A percentile compares a stretch with the other conserved stretches of the same genome.
phyloP scores from a whole-genome alignment of 2,888 invertebrate genomes.

The Eupithecia pulchellata region DNA sequence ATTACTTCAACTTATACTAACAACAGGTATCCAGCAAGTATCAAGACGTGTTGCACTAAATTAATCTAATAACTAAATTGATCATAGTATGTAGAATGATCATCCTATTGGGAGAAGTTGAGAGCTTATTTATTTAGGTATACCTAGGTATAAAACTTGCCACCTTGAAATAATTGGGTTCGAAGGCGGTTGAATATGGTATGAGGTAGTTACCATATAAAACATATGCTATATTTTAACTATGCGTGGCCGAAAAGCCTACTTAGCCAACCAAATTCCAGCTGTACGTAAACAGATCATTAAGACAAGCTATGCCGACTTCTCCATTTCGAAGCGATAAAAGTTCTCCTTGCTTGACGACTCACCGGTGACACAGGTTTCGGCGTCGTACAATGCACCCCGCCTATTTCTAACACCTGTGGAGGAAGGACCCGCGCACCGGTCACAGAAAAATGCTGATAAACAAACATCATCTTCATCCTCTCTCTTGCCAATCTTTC shows the following conservation, averaged over 20 bases:
- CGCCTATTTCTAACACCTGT: constrained; percentile 86
- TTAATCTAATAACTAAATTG: too few relatives aligned
- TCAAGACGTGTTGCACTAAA: too few relatives aligned
- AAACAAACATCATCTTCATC: constrained; percentile 79
- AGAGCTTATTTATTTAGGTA: not conserved
- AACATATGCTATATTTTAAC: too few relatives aligned
- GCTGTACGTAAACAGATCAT: not conserved
- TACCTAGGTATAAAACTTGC: too few relatives aligned
- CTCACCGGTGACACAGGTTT: constrained; percentile 54
- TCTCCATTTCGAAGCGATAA: too few relatives aligned
- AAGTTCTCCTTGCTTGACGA: constrained; percentile 12
- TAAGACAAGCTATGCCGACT: not conserved
- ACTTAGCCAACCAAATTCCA: too few relatives aligned
- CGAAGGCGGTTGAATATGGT: too few relatives aligned
- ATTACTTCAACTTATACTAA: not conserved
- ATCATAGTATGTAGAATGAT: too few relatives aligned
- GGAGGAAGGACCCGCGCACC: constrained; percentile 81
- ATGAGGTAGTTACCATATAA: too few relatives aligned
- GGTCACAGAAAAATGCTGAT: constrained; percentile 86
- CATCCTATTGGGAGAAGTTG: not conserved
- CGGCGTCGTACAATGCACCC: constrained; percentile 71
- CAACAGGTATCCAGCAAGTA: too few relatives aligned
- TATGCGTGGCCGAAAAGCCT: too few relatives aligned
- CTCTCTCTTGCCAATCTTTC: constrained; percentile 70
- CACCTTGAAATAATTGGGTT: too few relatives aligned